A percentile compares a stretch with the other conserved stretches of the same genome.
Conservation (phyloP, 2,888 invertebrate species). For the Linhomoeus sp. region DNA sequence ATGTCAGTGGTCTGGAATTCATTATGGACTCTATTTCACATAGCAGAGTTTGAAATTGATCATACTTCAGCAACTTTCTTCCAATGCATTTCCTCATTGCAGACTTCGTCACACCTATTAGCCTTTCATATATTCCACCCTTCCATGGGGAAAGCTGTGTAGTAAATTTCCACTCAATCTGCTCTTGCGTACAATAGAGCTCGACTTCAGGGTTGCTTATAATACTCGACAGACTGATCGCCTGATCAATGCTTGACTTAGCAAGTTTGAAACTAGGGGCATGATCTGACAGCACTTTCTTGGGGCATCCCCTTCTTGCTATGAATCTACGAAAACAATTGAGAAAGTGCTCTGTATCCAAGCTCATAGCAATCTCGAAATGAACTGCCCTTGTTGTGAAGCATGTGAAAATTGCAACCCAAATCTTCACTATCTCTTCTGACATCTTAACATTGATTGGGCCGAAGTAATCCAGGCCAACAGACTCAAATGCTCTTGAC, state of each 20-base stretch:
- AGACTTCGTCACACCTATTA: constrained; percentile 4
- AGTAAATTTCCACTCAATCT: constrained; percentile 7
- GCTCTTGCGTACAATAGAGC: background rate
- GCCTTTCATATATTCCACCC: constrained; percentile 7
- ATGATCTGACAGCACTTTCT: constrained; percentile 4
- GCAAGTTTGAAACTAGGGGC: constrained; percentile 1
- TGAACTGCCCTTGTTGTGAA: constrained; percentile 7
- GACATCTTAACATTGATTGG: constrained; percentile 4
- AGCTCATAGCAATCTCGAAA: constrained; percentile 6
- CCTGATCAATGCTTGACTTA: too few relatives aligned
- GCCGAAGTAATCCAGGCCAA: constrained; percentile 11
- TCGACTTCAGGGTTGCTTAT: background rate
- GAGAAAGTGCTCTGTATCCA: constrained; percentile 5
- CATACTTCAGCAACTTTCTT: constrained; percentile 1
- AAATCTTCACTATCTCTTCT: background rate
- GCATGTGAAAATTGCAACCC: constrained; percentile 8
- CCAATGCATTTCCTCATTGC: constrained; percentile 5
- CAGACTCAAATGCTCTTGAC: constrained; percentile 7
- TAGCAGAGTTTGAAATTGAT: constrained; percentile 4
- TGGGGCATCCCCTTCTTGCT: constrained; percentile 5
- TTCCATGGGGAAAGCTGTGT: constrained; percentile 5
- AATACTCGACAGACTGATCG: too few relatives aligned
- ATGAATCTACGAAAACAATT: constrained; percentile 7
- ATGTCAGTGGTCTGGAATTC: constrained; percentile 7
- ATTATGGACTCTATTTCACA: constrained; percentile 4